A percentile compares a stretch with the other conserved stretches of the same genome.
Evolutionary conservation across 2,113 vertebrate species (phyloP).

Genomic region (Rhynchomys soricoides): DNA sequence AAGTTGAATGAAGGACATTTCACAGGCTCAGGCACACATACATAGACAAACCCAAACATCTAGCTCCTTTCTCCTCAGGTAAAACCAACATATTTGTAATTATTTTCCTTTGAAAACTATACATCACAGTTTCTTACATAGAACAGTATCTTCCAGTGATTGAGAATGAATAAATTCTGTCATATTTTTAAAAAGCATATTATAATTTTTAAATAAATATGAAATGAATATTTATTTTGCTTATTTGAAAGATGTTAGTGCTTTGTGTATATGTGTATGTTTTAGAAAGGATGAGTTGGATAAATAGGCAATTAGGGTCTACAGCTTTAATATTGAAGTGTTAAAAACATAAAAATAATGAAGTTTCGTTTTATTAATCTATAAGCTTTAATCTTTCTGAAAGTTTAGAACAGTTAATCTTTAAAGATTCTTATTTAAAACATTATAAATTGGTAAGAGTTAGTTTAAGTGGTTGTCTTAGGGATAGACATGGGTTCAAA

Average conservation of each 20-base stretch:
- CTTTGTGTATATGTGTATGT: constrained; percentile 76
- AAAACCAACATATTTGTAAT: constrained; percentile 63
- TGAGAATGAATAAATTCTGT: constrained; percentile 74
- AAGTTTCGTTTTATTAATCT: constrained; percentile 44
- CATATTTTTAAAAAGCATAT: constrained; percentile 73
- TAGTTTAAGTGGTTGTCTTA: constrained; percentile 35
- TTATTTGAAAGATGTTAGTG: constrained; percentile 78
- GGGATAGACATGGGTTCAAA: constrained; percentile 64
- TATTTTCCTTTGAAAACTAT: constrained; percentile 67
- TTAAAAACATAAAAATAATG: constrained; percentile 64
- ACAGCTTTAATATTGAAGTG: constrained; percentile 50
- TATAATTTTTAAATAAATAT: constrained; percentile 85
- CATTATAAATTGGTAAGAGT: constrained; percentile 58
- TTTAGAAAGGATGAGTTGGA: constrained; percentile 66
- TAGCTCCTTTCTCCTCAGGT: constrained; percentile 47
- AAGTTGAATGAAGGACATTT: constrained; percentile 65
- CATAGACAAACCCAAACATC: background rate
- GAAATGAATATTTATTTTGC: constrained; percentile 82
- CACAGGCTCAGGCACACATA: constrained; percentile 13
- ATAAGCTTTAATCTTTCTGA: constrained; percentile 64
- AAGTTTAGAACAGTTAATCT: constrained; percentile 74
- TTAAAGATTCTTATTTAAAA: constrained; percentile 73
- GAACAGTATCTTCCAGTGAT: constrained; percentile 73
- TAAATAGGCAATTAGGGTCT: constrained; percentile 68
- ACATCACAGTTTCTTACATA: constrained; percentile 67